These are phyloP conservation scores for Emmelina monodactyla DNA, from an alignment of 2,888 invertebrate species.

Conservation along the genomic window DNA sequence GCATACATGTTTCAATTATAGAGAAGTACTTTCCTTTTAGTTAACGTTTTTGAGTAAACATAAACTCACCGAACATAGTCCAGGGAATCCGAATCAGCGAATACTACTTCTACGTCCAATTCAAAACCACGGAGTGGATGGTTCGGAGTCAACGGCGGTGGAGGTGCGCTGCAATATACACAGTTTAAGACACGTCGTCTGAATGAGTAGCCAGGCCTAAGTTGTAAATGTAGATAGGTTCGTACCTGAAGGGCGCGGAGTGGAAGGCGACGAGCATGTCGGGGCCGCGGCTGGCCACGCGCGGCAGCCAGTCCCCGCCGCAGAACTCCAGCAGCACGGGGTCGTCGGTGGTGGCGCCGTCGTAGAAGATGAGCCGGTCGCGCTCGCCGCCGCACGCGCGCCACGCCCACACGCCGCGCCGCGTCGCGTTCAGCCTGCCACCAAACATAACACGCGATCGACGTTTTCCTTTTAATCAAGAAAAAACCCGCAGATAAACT, in stretches of 20 bases:
- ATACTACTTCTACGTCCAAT: slow-evolving; percentile 83
- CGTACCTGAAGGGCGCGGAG: slow-evolving; percentile 70
- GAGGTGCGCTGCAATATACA: background rate
- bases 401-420: slow-evolving; percentile 79
- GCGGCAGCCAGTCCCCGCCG: slow-evolving; percentile 85
- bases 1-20: no score
- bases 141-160: slow-evolving; percentile 51
- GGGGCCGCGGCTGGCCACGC: slow-evolving; percentile 74
- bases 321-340: slow-evolving; percentile 87
- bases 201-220: background rate
- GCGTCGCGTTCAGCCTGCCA: slow-evolving; percentile 72
- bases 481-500: no score
- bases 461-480: no score
- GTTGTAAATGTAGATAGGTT: background rate
- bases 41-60: no score
- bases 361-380: slow-evolving; percentile 86
- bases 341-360: slow-evolving; percentile 83
- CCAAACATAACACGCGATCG: no score
- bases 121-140: slow-evolving; percentile 76
- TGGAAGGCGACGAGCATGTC: slow-evolving; percentile 89
- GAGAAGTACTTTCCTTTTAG: no score
- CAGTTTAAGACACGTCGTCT: background rate
- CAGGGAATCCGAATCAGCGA: slow-evolving; percentile 85
- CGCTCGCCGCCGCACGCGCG: slow-evolving; percentile 82
- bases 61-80: slow-evolving; percentile 73